Conservation (phyloP, 2,888 invertebrate species). For the Caenorhabditis doughertyi region DNA sequence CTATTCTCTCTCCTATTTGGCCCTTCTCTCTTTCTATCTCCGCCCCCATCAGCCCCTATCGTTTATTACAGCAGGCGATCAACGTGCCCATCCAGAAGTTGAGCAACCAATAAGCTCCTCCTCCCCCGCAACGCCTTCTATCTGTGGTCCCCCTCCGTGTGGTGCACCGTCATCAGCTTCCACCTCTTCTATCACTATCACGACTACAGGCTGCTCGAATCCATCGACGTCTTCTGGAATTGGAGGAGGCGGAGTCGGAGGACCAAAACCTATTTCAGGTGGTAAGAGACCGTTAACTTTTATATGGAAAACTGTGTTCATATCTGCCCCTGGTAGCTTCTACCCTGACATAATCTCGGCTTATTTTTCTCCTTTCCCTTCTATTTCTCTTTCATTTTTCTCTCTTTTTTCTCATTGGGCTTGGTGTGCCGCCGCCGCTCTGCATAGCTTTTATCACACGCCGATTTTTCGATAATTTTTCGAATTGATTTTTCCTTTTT, state of each 20-base stretch:
- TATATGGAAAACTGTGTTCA: background rate
- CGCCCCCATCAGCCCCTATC: constrained; percentile 36
- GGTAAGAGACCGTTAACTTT: constrained; percentile 35
- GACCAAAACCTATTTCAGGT: constrained; percentile 30
- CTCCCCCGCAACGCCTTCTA: constrained; percentile 41
- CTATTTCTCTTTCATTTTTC: constrained; percentile 24
- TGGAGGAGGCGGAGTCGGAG: background rate
- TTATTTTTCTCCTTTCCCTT: constrained; percentile 26
- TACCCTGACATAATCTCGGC: background rate
- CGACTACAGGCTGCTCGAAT: constrained; percentile 39
- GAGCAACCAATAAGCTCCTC: constrained; percentile 59
- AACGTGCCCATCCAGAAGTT: constrained; percentile 80
- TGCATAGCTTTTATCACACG: constrained; percentile 6
- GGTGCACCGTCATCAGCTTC: constrained; percentile 51
- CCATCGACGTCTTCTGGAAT: constrained; percentile 1
- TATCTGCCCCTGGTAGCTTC: constrained; percentile 20
- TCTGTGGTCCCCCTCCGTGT: constrained; percentile 35
- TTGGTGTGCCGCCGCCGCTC: constrained; percentile 30
- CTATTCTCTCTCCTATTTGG: constrained; percentile 17
- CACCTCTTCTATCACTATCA: constrained; percentile 45
- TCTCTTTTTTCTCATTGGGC: constrained; percentile 22
- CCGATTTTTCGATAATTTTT: background rate
- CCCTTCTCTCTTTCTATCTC: constrained; percentile 41
- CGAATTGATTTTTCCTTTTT: constrained; percentile 19
- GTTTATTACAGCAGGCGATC: constrained; percentile 79